A percentile compares a stretch with the other conserved stretches of the same genome.
These are phyloP conservation scores for Schizaphis graminum DNA, from an alignment of 2,888 invertebrate species.

Conservation along the genomic window DNA sequence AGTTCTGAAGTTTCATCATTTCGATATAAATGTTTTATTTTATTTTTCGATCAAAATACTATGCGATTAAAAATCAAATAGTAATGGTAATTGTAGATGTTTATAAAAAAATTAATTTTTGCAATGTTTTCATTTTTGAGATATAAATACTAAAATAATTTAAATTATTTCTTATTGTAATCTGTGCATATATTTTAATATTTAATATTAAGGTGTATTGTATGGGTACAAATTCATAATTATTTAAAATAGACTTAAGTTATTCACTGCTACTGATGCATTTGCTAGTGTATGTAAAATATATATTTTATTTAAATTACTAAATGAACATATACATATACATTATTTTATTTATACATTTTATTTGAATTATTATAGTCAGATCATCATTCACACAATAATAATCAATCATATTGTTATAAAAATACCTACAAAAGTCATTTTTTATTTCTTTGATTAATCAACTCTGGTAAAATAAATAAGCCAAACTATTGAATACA, in stretches of 20 bases:
- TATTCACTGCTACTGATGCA: not conserved
- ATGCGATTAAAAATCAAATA: too few species aligned
- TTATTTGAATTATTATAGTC: not conserved
- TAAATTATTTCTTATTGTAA: not conserved
- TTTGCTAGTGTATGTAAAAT: not conserved
- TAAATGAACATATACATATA: not conserved
- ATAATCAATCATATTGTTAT: not conserved
- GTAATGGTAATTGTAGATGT: not conserved
- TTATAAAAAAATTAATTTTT: not conserved
- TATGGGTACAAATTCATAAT: not conserved
- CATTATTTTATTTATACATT: not conserved
- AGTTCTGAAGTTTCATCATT: too few species aligned
- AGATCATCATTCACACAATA: not conserved
- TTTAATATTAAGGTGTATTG: not conserved
- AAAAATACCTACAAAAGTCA: not conserved
- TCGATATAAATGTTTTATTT: too few species aligned
- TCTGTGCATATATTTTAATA: not conserved
- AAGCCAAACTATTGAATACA: not conserved
- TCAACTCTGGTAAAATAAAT: not conserved
- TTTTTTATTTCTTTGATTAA: not conserved
- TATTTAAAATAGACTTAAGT: not conserved
- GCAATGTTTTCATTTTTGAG: not conserved
- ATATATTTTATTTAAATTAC: not conserved
- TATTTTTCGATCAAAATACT: too few species aligned
- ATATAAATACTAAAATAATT: too few species aligned